Base-by-base conservation (phyloP, 1,140 invertebrate species). In the Elysia chlorotica region DNA sequence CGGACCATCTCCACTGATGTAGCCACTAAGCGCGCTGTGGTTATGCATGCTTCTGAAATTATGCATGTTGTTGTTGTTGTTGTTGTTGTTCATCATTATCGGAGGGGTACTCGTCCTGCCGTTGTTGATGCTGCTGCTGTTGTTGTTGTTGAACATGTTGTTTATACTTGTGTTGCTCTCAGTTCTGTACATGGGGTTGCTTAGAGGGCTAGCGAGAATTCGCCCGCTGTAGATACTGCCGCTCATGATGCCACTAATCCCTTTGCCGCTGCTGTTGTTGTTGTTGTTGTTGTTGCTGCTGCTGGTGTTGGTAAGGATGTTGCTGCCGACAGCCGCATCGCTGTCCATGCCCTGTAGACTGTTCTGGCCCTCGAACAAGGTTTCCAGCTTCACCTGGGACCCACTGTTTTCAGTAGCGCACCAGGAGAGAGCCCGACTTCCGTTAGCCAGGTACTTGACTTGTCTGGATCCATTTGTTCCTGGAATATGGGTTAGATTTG, bases 331-430 rank as follows among this genome's bases (percentile, higher is more conserved):
- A 41, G 48, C 54, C 2, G 17, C n/a, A 41, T 67, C 54, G 41
- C 6, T 54, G 38, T 48, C 14, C 2, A 19, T 14, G 38, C 3
- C 21, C n/a, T 6, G 6, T 0, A 19, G 30, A 35, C n/a, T 21
- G 54, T 48, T 61, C 54, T 66, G 23, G 19, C 23, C 57, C 48
- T 75, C 74, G 65, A 73, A 63, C 21, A 72, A 63, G 2, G 70
- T 75, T 38, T 72, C 74, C 28, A 75, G 70, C 41, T 56, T 72
- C 1, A 37, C 36, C 54, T 68, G 38, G 23, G 70, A 75, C 0
- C 65, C 63, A 23, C 41, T 61, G 54, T 38, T 65, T 35, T 75
- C 74, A 28, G 65, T 56, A 0, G 70, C 65, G 56, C 63, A 56
- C 74, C 69, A 75, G 1, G 74, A 72, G 36, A 69, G 30, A 0